phyloP scores from a whole-genome alignment of 2,113 vertebrate genomes.

The Potamarius usumacintae region DNA sequence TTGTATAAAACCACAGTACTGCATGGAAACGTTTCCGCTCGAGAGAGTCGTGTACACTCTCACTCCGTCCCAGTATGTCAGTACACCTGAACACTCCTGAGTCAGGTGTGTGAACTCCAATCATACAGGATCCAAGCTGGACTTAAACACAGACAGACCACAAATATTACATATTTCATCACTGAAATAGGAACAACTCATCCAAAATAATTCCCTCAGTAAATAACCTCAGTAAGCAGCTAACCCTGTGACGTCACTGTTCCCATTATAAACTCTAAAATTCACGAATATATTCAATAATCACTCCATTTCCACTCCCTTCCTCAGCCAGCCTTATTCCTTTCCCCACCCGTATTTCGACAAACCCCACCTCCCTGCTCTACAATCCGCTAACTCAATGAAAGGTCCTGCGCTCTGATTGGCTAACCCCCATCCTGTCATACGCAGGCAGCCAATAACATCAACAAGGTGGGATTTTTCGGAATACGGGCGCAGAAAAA shows the following conservation, averaged over 20 bases:
- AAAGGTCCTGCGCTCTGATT: neutral
- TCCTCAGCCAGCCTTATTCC: neutral
- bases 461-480: neutral
- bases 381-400: neutral
- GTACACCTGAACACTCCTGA: neutral
- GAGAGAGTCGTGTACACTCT: no score
- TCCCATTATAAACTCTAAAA: neutral
- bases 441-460: neutral
- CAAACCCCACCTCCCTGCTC: neutral
- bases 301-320: neutral
- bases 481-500: conserved; percentile 1
- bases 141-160: neutral
- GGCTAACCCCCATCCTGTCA: neutral
- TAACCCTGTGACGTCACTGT: neutral
- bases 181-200: neutral
- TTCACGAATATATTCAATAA: neutral
- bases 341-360: neutral
- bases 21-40: no score
- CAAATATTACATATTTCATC: neutral
- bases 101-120: neutral
- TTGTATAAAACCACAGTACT: no score
- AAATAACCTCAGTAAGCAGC: neutral
- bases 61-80: no score
- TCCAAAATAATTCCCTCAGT: no score
- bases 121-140: neutral